Conservation (phyloP, 2,888 invertebrate genomes). For the Apantesis nais region DNA sequence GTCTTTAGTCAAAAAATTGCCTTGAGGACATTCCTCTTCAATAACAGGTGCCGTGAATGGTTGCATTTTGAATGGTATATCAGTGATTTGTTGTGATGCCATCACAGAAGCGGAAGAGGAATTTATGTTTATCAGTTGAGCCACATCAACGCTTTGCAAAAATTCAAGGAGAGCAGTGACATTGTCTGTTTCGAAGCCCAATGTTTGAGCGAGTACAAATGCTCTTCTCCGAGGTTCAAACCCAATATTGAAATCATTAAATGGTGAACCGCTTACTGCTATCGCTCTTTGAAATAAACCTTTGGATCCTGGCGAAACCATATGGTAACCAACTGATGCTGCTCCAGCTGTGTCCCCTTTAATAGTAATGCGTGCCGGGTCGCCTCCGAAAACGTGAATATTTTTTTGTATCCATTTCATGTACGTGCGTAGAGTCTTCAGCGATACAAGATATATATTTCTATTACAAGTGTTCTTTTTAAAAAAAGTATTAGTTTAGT, state of each 20-base stretch:
- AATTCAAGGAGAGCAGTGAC: background rate
- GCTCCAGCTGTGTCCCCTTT: slow-evolving; percentile 66
- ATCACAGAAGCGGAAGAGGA: background rate
- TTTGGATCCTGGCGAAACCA: slow-evolving; percentile 64
- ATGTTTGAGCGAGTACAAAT: background rate
- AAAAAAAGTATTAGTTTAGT: too few relatives aligned
- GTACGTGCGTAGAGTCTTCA: slow-evolving; percentile 74
- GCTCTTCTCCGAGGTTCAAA: slow-evolving; percentile 54
- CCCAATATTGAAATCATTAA: slow-evolving; percentile 57
- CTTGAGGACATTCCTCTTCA: slow-evolving; percentile 55
- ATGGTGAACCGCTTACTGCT: slow-evolving; percentile 42
- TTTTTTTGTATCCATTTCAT: slow-evolving; percentile 62
- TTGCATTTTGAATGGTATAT: slow-evolving; percentile 20
- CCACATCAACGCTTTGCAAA: background rate
- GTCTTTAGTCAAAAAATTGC: slow-evolving; percentile 51
- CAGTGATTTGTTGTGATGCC: slow-evolving; percentile 14
- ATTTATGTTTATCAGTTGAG: background rate
- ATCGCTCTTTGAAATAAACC: slow-evolving; percentile 63
- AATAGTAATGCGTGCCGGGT: slow-evolving; percentile 57
- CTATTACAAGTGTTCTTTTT: too few relatives aligned
- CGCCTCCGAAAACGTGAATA: slow-evolving; percentile 60
- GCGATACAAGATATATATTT: slow-evolving; percentile 87
- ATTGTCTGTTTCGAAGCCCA: background rate
- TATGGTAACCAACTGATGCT: slow-evolving; percentile 50
- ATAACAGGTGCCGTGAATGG: slow-evolving; percentile 50